Conservation (phyloP, 2,113 vertebrate species). For the Poeciliopsis prolifica region DNA sequence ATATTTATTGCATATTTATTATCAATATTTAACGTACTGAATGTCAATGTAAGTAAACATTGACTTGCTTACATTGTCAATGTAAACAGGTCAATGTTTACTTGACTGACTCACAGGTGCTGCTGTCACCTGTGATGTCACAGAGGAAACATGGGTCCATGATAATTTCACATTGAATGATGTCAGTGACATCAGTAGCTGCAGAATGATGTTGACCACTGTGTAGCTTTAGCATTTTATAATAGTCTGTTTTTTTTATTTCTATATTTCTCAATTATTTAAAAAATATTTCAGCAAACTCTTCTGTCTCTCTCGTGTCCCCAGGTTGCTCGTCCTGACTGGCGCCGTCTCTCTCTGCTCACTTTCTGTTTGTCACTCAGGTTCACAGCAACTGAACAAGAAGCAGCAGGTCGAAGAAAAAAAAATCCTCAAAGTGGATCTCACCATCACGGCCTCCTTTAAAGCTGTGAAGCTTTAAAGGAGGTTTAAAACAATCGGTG, state of each 20-base stretch:
- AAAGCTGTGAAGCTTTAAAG: constrained; percentile 5
- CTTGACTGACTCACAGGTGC: too few relatives aligned
- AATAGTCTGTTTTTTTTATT: background rate
- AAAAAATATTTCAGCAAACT: too few relatives aligned
- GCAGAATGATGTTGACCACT: background rate
- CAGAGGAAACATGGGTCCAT: too few relatives aligned
- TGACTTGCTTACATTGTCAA: too few relatives aligned
- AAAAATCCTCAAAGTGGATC: constrained; percentile 13
- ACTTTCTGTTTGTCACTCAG: constrained; percentile 87
- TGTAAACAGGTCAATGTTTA: too few relatives aligned
- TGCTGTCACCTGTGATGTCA: too few relatives aligned
- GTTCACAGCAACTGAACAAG: constrained; percentile 82
- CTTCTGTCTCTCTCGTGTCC: constrained; percentile 14
- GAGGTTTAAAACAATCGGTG: background rate
- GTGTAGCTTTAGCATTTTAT: background rate
- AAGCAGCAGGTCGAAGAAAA: background rate
- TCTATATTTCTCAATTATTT: too few relatives aligned
- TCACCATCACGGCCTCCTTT: background rate
- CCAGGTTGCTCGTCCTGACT: constrained; percentile 86
- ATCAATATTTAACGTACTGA: too few relatives aligned
- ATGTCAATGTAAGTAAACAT: too few relatives aligned
- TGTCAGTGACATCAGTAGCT: too few relatives aligned
- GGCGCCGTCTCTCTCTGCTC: constrained; percentile 89
- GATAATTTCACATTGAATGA: too few relatives aligned
- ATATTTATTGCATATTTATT: too few relatives aligned